Evolutionary conservation across 2,888 invertebrate species (phyloP).

Genomic region (Stenotaenia linearis): DNA sequence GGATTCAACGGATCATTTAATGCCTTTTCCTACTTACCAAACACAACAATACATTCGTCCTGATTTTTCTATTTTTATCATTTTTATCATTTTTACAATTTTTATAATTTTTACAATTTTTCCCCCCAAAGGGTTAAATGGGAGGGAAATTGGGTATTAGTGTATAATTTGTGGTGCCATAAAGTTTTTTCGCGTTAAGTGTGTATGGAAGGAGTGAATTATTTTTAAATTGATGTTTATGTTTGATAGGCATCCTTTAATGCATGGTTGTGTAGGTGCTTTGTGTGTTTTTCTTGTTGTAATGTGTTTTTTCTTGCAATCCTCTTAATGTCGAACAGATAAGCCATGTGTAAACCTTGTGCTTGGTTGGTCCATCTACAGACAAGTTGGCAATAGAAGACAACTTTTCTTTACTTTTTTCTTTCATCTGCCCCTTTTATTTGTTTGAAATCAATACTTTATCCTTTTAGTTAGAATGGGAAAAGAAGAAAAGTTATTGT

Average conservation of each 20-base stretch:
- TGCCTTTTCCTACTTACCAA: neutral
- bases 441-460: constrained; percentile 13
- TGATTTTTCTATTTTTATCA: neutral
- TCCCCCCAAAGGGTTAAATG: neutral
- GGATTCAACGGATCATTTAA: neutral
- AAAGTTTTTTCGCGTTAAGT: neutral
- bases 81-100: neutral
- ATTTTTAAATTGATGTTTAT: constrained; percentile 18
- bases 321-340: constrained; percentile 19
- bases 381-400: constrained; percentile 5
- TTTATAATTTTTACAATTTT: neutral
- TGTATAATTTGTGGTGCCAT: neutral
- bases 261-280: constrained; percentile 5
- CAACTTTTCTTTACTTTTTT: constrained; percentile 2
- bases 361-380: constrained; percentile 11
- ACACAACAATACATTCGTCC: neutral
- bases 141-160: neutral
- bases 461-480: neutral
- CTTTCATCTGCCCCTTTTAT: neutral
- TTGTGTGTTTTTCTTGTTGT: constrained; percentile 10
- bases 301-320: constrained; percentile 3
- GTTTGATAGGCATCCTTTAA: neutral
- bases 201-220: neutral
- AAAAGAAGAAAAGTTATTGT: neutral
- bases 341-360: constrained; percentile 19